Evolutionary conservation across 2,888 invertebrate species (phyloP), one percentile per base, ranked within the genome.

Genomic region (Pheosia tremula): DNA sequence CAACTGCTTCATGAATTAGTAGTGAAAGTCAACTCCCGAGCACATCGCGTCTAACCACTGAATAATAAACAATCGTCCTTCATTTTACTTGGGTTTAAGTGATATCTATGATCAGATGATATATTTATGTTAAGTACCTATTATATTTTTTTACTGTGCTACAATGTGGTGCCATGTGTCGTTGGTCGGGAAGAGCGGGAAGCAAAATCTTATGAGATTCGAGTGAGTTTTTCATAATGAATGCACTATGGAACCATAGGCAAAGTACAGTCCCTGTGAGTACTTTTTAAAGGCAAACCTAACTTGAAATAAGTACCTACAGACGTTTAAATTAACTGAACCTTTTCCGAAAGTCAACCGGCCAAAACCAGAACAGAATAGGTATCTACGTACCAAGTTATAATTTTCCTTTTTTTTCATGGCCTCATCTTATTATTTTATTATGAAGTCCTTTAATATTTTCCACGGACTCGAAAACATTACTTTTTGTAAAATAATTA

Each of bases 151-250:
- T 24, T 9, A 2, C 24, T 50, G 50, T 50, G 55, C 11, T 63
- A 74, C 59, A 68, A 86, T 88, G 89, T 88, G 87, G 88, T 87
- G 86, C 70, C 87, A 90, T 76, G 81, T 87, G 41, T 85, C 87
- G 62, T 80, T 88, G 68, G 83, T 87, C 64, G 83, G 82, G 58
- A 81, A 82, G 57, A 82, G 86, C 43, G 82, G 84, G 57, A 86
- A 84, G 70, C 81, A 83, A 73, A 84, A 84, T 69, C 73, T 89
- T 56, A 74, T 89, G 64, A 84, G 78, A 74, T 81, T 88, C 62
- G 86, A 89, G 90, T 90, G 69, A 90, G 89, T 88, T 67, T 43
- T 50, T 5, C 7, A 50, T 47, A 47, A 41, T 10, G 4, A 5
- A 47, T 47, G 4, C 5, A 47, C 9, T 5, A 1, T 53, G 4